These are phyloP conservation scores for Hydrolagus colliei DNA, from an alignment of 2,797 vertebrate species.

Conservation along the genomic window DNA sequence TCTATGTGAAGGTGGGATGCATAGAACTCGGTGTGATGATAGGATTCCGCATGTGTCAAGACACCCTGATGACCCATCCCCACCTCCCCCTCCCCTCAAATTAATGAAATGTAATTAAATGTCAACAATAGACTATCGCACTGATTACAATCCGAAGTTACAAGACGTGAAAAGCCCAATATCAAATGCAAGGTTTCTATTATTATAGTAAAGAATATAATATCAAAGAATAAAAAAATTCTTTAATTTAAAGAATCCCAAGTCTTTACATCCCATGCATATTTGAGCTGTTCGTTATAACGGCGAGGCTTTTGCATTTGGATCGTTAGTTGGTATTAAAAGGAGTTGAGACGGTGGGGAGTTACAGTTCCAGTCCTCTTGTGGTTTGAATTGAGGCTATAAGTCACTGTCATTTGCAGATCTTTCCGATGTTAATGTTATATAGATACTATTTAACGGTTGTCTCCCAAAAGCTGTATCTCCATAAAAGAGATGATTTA, in stretches of 20 bases:
- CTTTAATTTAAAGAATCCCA: background rate
- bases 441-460: background rate
- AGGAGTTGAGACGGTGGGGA: background rate
- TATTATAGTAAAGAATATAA: no score
- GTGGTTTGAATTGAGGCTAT: background rate
- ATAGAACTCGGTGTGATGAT: no score
- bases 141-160: no score
- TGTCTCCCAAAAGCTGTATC: background rate
- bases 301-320: background rate
- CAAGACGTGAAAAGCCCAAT: no score
- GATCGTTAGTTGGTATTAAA: background rate
- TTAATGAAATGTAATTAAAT: no score
- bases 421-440: background rate
- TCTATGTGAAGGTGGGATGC: no score
- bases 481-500: background rate
- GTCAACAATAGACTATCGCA: no score
- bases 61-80: no score
- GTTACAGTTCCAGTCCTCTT: background rate
- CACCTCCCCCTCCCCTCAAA: no score
- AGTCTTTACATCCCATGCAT: no score
- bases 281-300: background rate
- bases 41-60: no score
- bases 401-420: background rate
- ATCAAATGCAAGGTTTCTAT: no score
- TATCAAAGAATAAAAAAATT: background rate